A percentile compares a stretch with the other conserved stretches of the same genome.
Conservation (phyloP, 2,113 vertebrate genomes). For the Xiphorhynchus elegans region DNA sequence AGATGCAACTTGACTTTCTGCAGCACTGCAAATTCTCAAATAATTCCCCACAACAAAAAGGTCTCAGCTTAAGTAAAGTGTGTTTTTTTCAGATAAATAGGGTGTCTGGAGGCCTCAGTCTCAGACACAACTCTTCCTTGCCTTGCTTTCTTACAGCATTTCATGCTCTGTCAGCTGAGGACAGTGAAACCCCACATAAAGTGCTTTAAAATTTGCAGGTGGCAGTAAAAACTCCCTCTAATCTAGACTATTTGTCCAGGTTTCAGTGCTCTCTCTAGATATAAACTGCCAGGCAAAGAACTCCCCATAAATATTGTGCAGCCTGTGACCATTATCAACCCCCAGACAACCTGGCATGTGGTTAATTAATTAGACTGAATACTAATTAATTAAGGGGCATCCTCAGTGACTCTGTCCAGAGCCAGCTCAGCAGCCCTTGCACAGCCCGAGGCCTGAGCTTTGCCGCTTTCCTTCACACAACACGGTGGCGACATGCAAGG, state of each 20-base stretch:
- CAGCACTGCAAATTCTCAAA: slow-evolving; percentile 11
- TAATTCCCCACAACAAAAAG: neutral
- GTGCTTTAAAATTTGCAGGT: slow-evolving; percentile 1
- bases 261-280: neutral
- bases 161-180: neutral
- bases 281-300: neutral
- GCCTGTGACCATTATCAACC: neutral
- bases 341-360: neutral
- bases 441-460: neutral
- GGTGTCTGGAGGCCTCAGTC: neutral
- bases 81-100: neutral
- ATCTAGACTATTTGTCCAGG: neutral
- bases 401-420: slow-evolving; percentile 19
- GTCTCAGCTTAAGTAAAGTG: neutral
- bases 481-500: neutral
- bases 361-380: slow-evolving; percentile 48
- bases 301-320: neutral
- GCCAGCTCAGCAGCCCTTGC: neutral
- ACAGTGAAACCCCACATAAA: neutral
- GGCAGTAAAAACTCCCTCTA: neutral
- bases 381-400: slow-evolving; percentile 39
- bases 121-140: neutral
- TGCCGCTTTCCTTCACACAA: neutral
- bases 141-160: neutral
- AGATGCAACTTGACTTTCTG: neutral